Evolutionary conservation across 1,140 invertebrate species (phyloP).

Genomic region (Macrostomum lignano): DNA sequence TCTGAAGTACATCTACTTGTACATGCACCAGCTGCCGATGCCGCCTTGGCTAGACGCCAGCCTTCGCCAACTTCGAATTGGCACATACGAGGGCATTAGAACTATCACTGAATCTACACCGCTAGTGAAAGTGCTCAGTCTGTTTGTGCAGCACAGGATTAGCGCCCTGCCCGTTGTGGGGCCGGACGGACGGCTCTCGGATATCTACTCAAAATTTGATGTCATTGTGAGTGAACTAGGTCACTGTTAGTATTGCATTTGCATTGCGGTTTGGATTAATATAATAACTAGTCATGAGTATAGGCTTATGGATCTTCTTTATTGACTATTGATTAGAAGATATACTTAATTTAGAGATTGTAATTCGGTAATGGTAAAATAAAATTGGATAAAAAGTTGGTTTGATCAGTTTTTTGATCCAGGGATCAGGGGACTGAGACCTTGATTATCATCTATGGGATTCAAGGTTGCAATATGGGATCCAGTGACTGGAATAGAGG

Average conservation of each 20-base stretch:
- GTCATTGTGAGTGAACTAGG: conserved; percentile 70
- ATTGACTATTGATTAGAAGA: too few species aligned
- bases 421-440: too few species aligned
- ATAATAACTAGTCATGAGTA: too few species aligned
- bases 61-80: neutral
- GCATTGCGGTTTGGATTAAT: too few species aligned
- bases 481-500: too few species aligned
- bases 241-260: conserved; percentile 3
- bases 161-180: conserved; percentile 78
- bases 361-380: too few species aligned
- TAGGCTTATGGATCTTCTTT: too few species aligned
- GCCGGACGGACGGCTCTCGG: conserved; percentile 45
- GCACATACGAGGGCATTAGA: neutral
- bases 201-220: conserved; percentile 98
- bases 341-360: too few species aligned
- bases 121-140: conserved; percentile 71
- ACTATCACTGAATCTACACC: conserved; percentile 38
- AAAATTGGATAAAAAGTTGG: too few species aligned
- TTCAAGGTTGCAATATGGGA: too few species aligned
- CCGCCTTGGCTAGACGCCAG: conserved; percentile 3
- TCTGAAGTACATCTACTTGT: conserved; percentile 77
- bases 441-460: too few species aligned
- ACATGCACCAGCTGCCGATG: conserved; percentile 8
- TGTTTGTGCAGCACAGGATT: conserved; percentile 80
- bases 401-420: too few species aligned